Conservation (phyloP, 2,113 vertebrate species). For the Heteronetta atricapilla region DNA sequence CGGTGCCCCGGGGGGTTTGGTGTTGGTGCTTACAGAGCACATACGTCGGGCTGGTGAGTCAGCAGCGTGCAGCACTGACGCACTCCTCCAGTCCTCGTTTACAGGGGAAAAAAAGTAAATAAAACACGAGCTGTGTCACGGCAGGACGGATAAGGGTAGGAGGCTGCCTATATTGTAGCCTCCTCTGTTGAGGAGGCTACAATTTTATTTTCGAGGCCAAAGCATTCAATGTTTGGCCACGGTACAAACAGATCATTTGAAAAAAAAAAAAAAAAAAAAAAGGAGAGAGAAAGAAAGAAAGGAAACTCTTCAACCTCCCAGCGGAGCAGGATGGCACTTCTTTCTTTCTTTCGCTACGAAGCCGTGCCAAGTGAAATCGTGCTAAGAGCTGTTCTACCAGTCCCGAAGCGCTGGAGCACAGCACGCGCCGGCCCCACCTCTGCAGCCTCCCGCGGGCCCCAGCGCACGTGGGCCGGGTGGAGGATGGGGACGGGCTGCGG, state of each 20-base stretch:
- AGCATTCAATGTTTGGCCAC: background rate
- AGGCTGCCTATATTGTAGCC: background rate
- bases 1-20: background rate
- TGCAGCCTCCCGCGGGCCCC: background rate
- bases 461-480: background rate
- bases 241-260: background rate
- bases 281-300: background rate
- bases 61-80: background rate
- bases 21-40: background rate
- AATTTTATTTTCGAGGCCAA: background rate
- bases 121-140: fast-evolving
- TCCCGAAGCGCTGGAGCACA: constrained; percentile 24
- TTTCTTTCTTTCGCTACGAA: constrained; percentile 51
- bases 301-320: constrained; percentile 8
- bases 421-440: background rate
- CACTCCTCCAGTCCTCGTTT: background rate
- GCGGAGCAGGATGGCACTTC: constrained; percentile 42
- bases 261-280: background rate
- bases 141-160: background rate
- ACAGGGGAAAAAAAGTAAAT: background rate
- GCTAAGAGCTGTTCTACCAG: constrained; percentile 66
- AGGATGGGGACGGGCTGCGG: background rate
- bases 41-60: background rate
- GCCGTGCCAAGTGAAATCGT: constrained; percentile 50
- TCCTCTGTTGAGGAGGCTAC: background rate